Base-by-base conservation (phyloP, 2,888 invertebrate species). In the Hypomecis atomaria region DNA sequence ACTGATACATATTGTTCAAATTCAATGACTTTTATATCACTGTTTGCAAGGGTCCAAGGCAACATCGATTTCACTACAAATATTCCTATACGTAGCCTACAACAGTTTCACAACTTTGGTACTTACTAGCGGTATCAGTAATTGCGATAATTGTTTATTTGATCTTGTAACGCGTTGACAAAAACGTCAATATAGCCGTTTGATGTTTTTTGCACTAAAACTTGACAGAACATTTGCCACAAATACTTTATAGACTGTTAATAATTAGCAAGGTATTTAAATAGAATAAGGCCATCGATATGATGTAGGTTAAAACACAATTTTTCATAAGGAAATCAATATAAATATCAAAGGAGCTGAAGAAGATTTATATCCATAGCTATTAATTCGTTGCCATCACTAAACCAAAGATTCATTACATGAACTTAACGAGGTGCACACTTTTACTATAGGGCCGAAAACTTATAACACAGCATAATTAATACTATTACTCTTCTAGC, bases 61-160 rank as follows among this genome's bases (percentile, higher is more conserved):
- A 50, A 74, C 57, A 59, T 66, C 67, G 70, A 70, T 77, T 77
- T 74, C 75, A 70, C 71, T 71, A 59, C 65, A 73, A 71, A 69
- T 71, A 61, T 59, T 60, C 66, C 62, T 59, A 69, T 56, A 62
- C 62, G 56, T 42, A 42, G 56, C 56, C 53, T 63, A 52, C 61
- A 59, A 67, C 67, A 55, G 55, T 71, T 69, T 69, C 66, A 59
- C 60, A 67, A 69, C 38, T 23, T 45, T 44, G 8, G 47, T 56
- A 65, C 65, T 48, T 57, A 47, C 57, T 9, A 45, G 44, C 59
- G 9, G 55, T 65, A 56, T 57, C 56, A 34, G 52, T 56, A 56
- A 55, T 57, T 61, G 37, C 47, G 33, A 57, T 61, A 53, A 62
- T 62, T 62, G 57, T 45, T 11, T 57, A 62, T 56, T 56, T 57